Percentiles rank a stretch among this genome's conserved stretches.
These are phyloP conservation scores for Gasterosteus nipponicus DNA, from an alignment of 2,113 vertebrate species.

Conservation along the genomic window DNA sequence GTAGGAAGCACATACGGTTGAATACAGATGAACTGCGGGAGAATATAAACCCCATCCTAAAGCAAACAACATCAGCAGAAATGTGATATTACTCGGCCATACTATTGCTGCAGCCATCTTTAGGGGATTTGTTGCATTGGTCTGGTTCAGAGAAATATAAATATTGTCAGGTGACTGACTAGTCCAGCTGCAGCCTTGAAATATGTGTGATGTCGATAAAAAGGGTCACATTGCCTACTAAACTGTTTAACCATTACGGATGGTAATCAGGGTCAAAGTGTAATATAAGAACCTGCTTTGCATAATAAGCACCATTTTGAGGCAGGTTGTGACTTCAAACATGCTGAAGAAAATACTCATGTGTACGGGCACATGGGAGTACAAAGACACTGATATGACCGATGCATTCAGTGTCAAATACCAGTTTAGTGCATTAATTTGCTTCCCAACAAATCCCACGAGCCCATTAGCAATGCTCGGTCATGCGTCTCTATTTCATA, in stretches of 20 bases:
- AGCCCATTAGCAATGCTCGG: constrained; percentile 13
- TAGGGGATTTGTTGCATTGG: neutral
- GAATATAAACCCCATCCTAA: neutral
- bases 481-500: constrained; percentile 14
- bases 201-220: neutral
- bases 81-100: neutral
- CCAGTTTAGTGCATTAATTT: constrained; percentile 5
- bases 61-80: neutral
- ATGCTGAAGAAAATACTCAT: neutral
- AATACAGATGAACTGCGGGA: neutral
- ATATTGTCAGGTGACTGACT: neutral
- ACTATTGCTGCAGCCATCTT: neutral
- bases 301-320: neutral
- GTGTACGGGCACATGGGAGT: neutral
- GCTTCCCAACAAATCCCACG: constrained; percentile 1
- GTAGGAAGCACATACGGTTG: neutral
- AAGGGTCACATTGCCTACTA: neutral
- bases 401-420: neutral
- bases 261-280: neutral
- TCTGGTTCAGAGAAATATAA: neutral
- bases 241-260: neutral
- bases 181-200: neutral
- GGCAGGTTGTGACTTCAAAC: neutral
- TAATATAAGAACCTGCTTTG: neutral
- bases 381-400: neutral